Percentiles rank a stretch among this genome's conserved stretches.
phyloP scores from a whole-genome alignment of 1,140 invertebrate species.

The Micrasema minimum region DNA sequence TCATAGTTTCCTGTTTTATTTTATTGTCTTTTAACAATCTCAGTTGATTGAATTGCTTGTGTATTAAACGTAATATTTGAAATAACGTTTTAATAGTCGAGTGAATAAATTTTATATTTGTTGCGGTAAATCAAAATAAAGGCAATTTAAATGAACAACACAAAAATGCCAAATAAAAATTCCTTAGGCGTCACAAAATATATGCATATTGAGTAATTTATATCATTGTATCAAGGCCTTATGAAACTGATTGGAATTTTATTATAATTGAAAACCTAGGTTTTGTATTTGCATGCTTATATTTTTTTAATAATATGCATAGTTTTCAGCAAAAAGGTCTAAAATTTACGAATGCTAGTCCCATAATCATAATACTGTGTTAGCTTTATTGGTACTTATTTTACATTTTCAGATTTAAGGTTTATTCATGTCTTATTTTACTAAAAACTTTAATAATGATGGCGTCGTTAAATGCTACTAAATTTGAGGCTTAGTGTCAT shows the following conservation, averaged over 20 bases:
- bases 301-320: no score
- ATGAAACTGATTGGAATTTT: no score
- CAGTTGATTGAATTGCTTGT: no score
- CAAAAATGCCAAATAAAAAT: slow-evolving; percentile 8
- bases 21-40: no score
- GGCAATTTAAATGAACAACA: slow-evolving; percentile 11
- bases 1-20: no score
- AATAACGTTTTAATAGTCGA: neutral
- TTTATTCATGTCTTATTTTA: slow-evolving; percentile 8
- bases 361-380: neutral
- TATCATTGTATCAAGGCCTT: slow-evolving; percentile 10
- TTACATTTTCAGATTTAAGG: neutral
- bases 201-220: slow-evolving; percentile 26
- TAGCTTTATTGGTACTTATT: slow-evolving; percentile 1
- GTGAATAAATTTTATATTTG: slow-evolving; percentile 14
- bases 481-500: no score
- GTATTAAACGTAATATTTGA: no score
- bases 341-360: no score
- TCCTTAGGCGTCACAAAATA: slow-evolving; percentile 6
- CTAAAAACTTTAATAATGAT: neutral
- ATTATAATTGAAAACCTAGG: no score
- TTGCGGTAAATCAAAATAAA: slow-evolving; percentile 3
- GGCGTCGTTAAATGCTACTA: neutral
- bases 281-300: no score
- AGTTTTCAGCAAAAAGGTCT: no score